Conservation (phyloP, 2,113 vertebrate genomes). For the Synodontis membranacea region DNA sequence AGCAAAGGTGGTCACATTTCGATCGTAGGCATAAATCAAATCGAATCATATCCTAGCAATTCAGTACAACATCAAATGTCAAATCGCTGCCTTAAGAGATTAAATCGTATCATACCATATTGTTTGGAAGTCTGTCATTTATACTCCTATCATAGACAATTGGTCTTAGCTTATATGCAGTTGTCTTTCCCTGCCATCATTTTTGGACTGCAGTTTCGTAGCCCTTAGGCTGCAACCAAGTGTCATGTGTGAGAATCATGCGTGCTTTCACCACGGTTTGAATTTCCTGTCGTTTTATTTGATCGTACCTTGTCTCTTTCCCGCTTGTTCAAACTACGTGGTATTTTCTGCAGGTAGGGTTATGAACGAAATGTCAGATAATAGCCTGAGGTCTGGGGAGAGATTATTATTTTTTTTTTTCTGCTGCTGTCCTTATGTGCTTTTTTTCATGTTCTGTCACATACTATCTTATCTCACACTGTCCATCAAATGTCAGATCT, state of each 20-base stretch:
- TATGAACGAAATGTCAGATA: slow-evolving; percentile 41
- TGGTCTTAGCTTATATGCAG: background rate
- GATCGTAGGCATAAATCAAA: background rate
- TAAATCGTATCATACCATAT: background rate
- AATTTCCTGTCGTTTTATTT: background rate
- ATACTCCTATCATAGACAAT: background rate
- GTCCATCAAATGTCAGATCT: slow-evolving; percentile 39
- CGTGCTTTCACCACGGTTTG: background rate
- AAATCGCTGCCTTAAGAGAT: background rate
- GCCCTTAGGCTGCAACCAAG: background rate
- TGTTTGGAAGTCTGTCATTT: background rate
- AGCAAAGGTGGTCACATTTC: background rate
- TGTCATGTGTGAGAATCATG: background rate
- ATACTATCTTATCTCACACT: slow-evolving; percentile 38
- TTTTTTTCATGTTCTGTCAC: slow-evolving; percentile 39
- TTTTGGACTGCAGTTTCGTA: background rate
- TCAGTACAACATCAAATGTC: background rate
- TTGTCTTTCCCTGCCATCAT: background rate
- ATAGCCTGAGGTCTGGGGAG: slow-evolving; percentile 15
- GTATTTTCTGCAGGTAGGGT: slow-evolving; percentile 35
- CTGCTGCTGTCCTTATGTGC: slow-evolving; percentile 28
- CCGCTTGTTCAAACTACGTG: background rate
- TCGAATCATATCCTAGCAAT: background rate
- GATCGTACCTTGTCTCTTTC: background rate
- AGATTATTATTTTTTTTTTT: slow-evolving; percentile 20